Evolutionary conservation across 2,797 vertebrate genomes (phyloP), one percentile per base, ranked within the genome.

Genomic region (Ciconia nigra): DNA sequence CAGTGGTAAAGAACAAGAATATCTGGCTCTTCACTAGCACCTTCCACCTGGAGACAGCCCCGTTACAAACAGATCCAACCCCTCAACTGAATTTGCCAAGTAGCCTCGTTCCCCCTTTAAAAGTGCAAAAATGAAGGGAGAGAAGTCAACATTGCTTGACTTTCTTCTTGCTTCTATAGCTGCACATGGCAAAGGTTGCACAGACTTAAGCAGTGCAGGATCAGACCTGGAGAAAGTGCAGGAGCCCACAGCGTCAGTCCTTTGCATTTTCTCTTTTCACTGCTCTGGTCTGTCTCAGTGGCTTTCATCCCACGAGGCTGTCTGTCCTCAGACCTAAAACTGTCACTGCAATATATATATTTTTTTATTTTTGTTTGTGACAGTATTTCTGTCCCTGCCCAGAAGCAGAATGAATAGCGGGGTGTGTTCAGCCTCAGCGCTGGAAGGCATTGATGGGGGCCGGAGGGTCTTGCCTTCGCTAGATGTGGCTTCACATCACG

Each of bases 231-330:
- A 69, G 24, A 46, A 10, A 58, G 15, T 8, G 11, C 17, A 77
- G 82, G 72, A 72, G 20, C n/a, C 35, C 7, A 3, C 20, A 74
- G 16, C 46, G 6, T 31, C 0, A 0, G 2, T 46, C 47, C 29
- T 73, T 35, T 47, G 7, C 14, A 5, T 62, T 82, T 85, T 73
- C 25, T 76, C 31, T 22, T 82, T 81, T 42, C 28, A 6, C 24
- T 58, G 18, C 16, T 54, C 25, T 76, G n/a, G 2, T 57, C 37
- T 37, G 7, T 47, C 77, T 90, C 44, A 8, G 31, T 37, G 71
- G 19, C 55, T 83, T 85, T 86, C 57, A 17, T 41, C 41, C n/a
- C 41, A 31, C 0, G 0, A 44, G 16, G 11, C 37, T 69, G 24
- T 26, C 47, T 66, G 42, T 91, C 41, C 82, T 83, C 66, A 71